Evolutionary conservation across 1,140 invertebrate genomes (phyloP).

Genomic region (Drosophila melanica): DNA sequence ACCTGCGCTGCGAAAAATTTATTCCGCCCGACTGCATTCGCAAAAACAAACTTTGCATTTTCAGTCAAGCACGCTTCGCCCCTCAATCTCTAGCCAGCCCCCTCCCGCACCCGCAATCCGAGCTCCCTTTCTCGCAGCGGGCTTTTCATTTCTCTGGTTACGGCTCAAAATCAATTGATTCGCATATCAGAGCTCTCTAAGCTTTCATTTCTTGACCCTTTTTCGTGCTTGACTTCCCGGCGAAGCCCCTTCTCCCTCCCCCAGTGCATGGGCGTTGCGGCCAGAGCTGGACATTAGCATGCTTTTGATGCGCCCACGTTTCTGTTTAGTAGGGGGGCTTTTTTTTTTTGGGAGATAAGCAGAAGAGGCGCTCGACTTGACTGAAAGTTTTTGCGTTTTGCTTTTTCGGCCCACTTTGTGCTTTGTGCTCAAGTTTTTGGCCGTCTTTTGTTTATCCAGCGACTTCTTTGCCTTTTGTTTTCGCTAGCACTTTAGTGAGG

Average conservation of each 20-base stretch:
- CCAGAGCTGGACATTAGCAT: conserved; percentile 76
- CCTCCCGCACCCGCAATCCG: too few relatives aligned
- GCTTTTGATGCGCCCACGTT: conserved; percentile 69
- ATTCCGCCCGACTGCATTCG: conserved; percentile 76
- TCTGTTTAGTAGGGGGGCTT: neutral
- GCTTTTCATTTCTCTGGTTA: conserved; percentile 46
- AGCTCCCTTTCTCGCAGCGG: too few relatives aligned
- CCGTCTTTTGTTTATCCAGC: conserved; percentile 67
- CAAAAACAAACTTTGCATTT: conserved; percentile 79
- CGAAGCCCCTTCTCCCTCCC: conserved; percentile 6
- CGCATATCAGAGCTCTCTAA: conserved; percentile 64
- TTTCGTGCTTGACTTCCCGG: conserved; percentile 76
- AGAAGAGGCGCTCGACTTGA: conserved; percentile 22
- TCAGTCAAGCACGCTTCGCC: neutral
- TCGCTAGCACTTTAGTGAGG: conserved; percentile 63
- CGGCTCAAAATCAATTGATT: conserved; percentile 76
- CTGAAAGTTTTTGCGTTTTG: conserved; percentile 52
- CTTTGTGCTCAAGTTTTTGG: conserved; percentile 57
- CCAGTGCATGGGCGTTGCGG: conserved; percentile 51
- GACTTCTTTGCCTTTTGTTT: conserved; percentile 67
- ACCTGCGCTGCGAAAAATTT: conserved; percentile 77
- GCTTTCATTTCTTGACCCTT: conserved; percentile 72
- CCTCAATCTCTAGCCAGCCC: neutral
- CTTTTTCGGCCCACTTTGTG: conserved; percentile 18
- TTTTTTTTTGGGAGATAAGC: conserved; percentile 65